Conservation (phyloP, 2,113 vertebrate species). For the Steatornis caripensis region DNA sequence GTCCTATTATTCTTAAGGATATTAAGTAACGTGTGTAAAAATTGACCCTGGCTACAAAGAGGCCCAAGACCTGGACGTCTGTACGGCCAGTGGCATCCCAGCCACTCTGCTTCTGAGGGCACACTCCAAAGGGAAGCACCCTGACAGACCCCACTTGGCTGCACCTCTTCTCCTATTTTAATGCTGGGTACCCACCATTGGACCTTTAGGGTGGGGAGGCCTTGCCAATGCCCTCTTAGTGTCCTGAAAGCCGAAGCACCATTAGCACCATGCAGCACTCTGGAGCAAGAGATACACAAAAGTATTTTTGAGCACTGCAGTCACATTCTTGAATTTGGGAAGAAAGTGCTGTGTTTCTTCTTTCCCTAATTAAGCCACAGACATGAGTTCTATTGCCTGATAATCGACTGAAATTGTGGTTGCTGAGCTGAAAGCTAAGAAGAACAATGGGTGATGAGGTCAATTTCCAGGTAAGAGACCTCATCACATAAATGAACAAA, state of each 20-base stretch:
- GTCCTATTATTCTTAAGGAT: neutral
- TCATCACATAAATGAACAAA: neutral
- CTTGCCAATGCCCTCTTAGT: neutral
- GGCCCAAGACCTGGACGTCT: rapidly evolving
- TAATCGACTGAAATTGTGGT: neutral
- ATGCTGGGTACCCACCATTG: neutral
- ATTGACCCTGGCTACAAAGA: neutral
- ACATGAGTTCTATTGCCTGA: neutral
- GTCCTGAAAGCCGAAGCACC: neutral
- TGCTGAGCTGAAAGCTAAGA: neutral
- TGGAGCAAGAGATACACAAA: neutral
- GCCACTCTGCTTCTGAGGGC: neutral
- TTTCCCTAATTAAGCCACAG: neutral
- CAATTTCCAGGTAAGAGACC: neutral
- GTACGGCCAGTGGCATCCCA: neutral
- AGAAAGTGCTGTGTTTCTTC: neutral
- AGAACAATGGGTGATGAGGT: neutral
- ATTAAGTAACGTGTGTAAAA: rapidly evolving
- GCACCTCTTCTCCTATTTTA: neutral
- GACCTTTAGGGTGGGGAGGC: neutral
- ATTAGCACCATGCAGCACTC: neutral
- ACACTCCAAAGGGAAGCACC: neutral
- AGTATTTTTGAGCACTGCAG: neutral
- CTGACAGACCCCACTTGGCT: rapidly evolving
- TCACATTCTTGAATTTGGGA: neutral